Conservation (phyloP, 2,113 vertebrate genomes). For the Gymnocephalus cernua region DNA sequence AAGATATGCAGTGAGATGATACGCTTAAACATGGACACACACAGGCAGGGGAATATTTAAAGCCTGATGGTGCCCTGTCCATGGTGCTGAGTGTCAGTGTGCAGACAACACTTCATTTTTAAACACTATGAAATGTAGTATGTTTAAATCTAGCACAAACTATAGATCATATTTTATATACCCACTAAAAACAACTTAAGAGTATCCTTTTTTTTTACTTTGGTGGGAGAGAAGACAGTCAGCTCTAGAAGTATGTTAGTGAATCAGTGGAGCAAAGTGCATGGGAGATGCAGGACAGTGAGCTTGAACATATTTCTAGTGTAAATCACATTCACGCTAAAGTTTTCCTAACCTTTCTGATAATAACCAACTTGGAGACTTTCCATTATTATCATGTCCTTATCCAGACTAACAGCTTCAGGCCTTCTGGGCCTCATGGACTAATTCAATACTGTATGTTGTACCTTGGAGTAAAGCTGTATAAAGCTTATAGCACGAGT, state of each 20-base stretch:
- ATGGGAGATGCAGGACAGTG: background rate
- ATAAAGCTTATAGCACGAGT: slow-evolving; percentile 70
- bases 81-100: background rate
- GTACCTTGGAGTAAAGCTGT: slow-evolving; percentile 74
- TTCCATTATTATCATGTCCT: slow-evolving; percentile 28
- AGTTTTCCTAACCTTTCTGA: background rate
- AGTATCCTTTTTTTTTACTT: background rate
- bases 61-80: background rate
- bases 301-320: background rate
- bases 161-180: background rate
- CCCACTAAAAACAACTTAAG: background rate
- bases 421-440: slow-evolving; percentile 16
- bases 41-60: background rate
- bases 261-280: background rate
- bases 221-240: background rate
- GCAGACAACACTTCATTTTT: background rate
- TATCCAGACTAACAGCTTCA: slow-evolving; percentile 37
- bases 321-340: background rate
- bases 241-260: background rate
- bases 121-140: background rate
- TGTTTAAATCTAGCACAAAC: background rate
- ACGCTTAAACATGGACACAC: no score
- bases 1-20: no score
- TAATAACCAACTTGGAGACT: slow-evolving; percentile 20
- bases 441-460: slow-evolving; percentile 68